Evolutionary conservation across 2,797 vertebrate genomes (phyloP).

Genomic region (Spea hammondii): DNA sequence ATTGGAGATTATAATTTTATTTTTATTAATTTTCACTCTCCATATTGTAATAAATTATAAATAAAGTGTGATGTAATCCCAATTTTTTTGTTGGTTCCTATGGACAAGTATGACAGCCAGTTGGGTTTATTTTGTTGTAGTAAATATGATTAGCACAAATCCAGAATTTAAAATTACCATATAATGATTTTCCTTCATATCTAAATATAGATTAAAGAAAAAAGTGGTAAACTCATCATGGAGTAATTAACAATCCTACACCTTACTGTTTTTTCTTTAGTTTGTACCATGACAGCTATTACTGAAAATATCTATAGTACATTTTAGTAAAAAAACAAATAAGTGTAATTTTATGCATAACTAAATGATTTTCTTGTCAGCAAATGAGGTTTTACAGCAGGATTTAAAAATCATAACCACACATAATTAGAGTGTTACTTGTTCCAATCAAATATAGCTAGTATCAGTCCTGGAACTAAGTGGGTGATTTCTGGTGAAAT

Average conservation of each 20-base stretch:
- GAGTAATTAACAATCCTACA: neutral
- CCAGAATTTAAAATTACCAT: no score
- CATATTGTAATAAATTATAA: no score
- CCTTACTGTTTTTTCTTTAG: neutral
- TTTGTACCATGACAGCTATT: neutral
- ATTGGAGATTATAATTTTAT: no score
- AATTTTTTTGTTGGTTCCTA: no score
- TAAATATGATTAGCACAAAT: no score
- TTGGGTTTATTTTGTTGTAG: no score
- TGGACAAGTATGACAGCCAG: no score
- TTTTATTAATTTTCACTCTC: no score
- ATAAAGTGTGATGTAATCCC: no score
- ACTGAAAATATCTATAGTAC: neutral
- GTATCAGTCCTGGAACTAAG: constrained; percentile 54
- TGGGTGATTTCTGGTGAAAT: constrained; percentile 50
- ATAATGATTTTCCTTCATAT: no score
- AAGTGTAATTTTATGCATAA: constrained; percentile 7
- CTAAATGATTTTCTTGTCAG: constrained; percentile 63
- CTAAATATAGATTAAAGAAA: no score
- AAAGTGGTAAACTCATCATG: no score
- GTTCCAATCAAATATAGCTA: constrained; percentile 54
- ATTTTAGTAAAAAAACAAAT: constrained; percentile 19
- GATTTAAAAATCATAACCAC: constrained; percentile 61
- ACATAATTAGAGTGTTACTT: constrained; percentile 57
- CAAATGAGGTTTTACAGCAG: constrained; percentile 46